phyloP scores from a whole-genome alignment of 2,113 vertebrate species.

The Paradoxurus hermaphroditus region DNA sequence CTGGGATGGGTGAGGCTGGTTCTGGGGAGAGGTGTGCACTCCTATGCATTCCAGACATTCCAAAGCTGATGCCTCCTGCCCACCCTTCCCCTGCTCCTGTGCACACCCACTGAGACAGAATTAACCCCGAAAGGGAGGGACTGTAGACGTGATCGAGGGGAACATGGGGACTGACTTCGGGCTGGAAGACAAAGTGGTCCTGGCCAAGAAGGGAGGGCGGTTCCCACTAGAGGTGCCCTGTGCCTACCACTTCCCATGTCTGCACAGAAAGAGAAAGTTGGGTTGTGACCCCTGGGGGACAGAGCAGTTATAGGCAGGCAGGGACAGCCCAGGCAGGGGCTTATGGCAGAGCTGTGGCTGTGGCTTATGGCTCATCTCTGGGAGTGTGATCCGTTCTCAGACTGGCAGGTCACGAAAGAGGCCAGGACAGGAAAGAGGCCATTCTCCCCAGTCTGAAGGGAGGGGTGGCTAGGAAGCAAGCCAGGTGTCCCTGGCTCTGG shows the following conservation, averaged over 20 bases:
- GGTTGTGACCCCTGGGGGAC: neutral
- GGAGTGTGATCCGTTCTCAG: neutral
- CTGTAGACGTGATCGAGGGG: neutral
- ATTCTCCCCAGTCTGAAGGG: neutral
- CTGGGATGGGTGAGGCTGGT: neutral
- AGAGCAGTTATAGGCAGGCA: neutral
- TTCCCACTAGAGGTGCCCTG: neutral
- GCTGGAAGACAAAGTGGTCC: neutral
- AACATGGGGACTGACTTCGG: neutral
- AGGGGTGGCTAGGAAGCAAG: neutral
- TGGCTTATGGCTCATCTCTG: neutral
- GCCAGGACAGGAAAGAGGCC: neutral
- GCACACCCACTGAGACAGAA: neutral
- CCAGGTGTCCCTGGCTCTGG: neutral
- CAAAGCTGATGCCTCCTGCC: neutral
- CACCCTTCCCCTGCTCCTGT: neutral
- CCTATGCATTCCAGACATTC: slow-evolving; percentile 16
- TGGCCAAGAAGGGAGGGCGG: neutral
- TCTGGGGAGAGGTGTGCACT: neutral
- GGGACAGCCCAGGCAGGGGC: neutral
- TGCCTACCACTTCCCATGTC: no score
- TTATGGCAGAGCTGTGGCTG: neutral
- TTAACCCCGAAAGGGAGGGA: slow-evolving; percentile 45
- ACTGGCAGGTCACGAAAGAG: neutral
- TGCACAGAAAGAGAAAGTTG: neutral